Base-by-base conservation (phyloP, 2,797 vertebrate species). In the Pteropus rufus region DNA sequence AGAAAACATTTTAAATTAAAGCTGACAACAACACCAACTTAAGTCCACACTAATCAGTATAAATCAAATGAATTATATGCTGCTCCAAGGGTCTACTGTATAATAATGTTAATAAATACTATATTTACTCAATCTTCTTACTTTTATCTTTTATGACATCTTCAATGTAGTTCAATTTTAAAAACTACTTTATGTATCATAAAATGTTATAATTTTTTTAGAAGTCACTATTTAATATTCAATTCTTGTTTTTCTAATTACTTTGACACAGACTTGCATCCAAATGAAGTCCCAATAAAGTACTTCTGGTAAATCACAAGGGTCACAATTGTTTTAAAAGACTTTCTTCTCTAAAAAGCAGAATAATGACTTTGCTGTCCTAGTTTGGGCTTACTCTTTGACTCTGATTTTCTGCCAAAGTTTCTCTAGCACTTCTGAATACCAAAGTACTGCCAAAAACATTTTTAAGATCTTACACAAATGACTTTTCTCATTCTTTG, bases 311-410 rank as follows among this genome's bases (percentile, higher is more conserved):
- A 86, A 39, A 73, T 46, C 91, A 97, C 64, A 98, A 97, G 64
- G 89, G 72, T 87, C 94, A 97, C 62, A 49, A 91, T 73, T 79
- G 86, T 91, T 96, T 81, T 23, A 92, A 98, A 94, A 91, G 36
- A 97, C 96, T 98, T 98, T 93, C 97, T 97, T 95, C 91, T 97
- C 89, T 80, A 85, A 93, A 94, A 67, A 97, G 82, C 56, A 97
- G 95, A 98, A 98, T 96, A 98, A 98, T 98, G 97, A 94, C 96
- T 97, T 85, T 97, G 95, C 96, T 98, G 98, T 98, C 98, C 98
- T 97, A 98, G 94, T 98, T 97, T 98, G 94, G 93, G 79, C 81
- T 97, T 90, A 96, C 85, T 94, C 84, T 96, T 96, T 96, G 96
- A 95, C 94, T 97, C 96, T 97, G 95, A 94, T 90, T 97, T 93